These are phyloP conservation scores for Crocuta crocuta DNA, from an alignment of 2,113 vertebrate genomes.

Conservation along the genomic window DNA sequence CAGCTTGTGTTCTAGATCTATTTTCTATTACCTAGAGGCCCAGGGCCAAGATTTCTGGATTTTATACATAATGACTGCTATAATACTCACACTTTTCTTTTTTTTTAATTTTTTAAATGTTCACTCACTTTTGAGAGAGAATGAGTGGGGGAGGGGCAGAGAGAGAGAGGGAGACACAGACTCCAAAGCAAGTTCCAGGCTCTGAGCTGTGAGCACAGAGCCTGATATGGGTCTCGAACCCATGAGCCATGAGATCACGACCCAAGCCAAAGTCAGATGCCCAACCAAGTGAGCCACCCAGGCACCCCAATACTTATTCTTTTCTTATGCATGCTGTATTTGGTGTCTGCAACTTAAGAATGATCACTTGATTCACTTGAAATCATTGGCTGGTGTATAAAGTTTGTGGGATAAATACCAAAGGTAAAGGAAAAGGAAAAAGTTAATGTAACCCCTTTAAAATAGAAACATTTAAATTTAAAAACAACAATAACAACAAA, in stretches of 20 bases:
- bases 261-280: too few species aligned
- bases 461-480: neutral
- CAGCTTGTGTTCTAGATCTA: neutral
- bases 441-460: conserved; percentile 1
- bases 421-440: neutral
- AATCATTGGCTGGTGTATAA: neutral
- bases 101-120: too few species aligned
- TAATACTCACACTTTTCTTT: neutral
- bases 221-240: too few species aligned
- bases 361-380: neutral
- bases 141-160: too few species aligned
- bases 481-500: neutral
- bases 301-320: neutral
- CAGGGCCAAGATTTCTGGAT: neutral
- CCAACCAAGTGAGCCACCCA: too few species aligned
- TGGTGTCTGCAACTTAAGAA: neutral
- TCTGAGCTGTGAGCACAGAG: too few species aligned
- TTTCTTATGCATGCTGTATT: neutral
- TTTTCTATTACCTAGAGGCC: neutral
- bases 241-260: too few species aligned
- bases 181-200: too few species aligned
- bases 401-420: neutral
- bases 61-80: neutral
- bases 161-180: too few species aligned
- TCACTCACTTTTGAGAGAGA: too few species aligned